Evolutionary conservation across 1,140 invertebrate genomes (phyloP).

Genomic region (Zaprionus inermis): DNA sequence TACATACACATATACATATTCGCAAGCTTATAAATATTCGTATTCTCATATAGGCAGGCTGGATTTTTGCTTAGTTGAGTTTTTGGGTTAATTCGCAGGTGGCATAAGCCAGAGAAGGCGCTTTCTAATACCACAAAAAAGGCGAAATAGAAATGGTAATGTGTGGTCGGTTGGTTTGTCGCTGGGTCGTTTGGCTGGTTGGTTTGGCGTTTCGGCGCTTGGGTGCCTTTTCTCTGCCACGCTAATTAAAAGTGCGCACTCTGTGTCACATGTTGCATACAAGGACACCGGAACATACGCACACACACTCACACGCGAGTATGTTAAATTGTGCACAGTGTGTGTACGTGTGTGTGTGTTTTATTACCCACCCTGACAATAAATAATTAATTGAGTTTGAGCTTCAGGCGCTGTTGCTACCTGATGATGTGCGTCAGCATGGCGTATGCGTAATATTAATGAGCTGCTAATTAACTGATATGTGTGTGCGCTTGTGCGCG

Average conservation of each 20-base stretch:
- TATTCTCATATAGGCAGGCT: conserved; percentile 28
- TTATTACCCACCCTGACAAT: conserved; percentile 57
- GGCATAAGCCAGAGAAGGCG: conserved; percentile 28
- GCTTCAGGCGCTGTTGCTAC: conserved; percentile 23
- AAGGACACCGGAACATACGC: conserved; percentile 45
- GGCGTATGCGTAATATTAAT: conserved; percentile 74
- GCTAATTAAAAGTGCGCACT: conserved; percentile 72
- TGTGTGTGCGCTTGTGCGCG: neutral
- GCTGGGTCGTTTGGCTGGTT: conserved; percentile 19
- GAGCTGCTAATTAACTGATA: conserved; percentile 73
- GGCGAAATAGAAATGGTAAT: conserved; percentile 1
- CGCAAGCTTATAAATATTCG: conserved; percentile 9
- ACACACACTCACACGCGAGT: neutral
- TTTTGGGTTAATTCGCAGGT: conserved; percentile 66
- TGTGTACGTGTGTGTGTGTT: conserved; percentile 39
- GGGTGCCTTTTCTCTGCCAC: conserved; percentile 19
- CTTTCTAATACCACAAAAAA: conserved; percentile 56
- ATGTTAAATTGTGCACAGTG: neutral
- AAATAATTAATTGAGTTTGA: conserved; percentile 71
- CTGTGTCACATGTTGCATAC: conserved; percentile 58
- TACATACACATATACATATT: neutral
- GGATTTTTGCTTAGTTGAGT: conserved; percentile 54
- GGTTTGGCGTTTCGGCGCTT: conserved; percentile 28
- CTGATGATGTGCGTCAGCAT: conserved; percentile 63
- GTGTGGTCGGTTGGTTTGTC: neutral